Conservation (phyloP, 2,113 vertebrate species). For the Pungitius pungitius region DNA sequence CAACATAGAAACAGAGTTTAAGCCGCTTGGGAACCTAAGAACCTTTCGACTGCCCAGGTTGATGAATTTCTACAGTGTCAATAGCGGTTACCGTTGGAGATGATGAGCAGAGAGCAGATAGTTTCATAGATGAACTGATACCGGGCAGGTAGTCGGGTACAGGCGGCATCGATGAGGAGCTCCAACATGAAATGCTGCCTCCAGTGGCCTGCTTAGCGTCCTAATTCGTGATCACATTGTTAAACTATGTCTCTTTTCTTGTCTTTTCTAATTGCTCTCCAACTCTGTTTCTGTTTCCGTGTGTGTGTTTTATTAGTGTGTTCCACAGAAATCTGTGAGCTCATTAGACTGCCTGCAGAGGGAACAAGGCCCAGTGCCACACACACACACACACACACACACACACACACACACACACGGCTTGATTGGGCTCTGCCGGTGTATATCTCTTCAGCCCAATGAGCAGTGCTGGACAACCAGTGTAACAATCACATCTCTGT, state of each 20-base stretch:
- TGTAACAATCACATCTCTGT: conserved; percentile 59
- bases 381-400: conserved; percentile 6
- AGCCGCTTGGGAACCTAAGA: too few relatives aligned
- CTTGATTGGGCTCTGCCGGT: conserved; percentile 50
- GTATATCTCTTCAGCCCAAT: conserved; percentile 60
- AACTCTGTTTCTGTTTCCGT: not conserved
- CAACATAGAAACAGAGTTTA: too few relatives aligned
- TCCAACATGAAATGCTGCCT: too few relatives aligned
- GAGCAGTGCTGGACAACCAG: conserved; percentile 61
- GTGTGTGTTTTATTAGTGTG: conserved; percentile 1
- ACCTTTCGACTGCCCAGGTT: too few relatives aligned
- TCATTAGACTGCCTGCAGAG: conserved; percentile 55
- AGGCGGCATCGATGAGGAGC: too few relatives aligned
- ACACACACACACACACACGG: conserved; percentile 30
- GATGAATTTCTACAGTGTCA: too few relatives aligned
- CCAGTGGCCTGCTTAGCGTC: too few relatives aligned
- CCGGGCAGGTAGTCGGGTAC: too few relatives aligned
- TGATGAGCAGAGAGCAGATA: too few relatives aligned
- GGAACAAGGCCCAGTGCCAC: conserved; percentile 35
- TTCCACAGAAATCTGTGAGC: conserved; percentile 40
- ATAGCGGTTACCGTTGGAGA: too few relatives aligned
- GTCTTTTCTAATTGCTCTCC: conserved; percentile 22
- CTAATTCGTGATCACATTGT: too few relatives aligned
- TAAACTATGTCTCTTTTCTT: conserved; percentile 35
- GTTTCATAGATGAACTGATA: not conserved